Base-by-base conservation (phyloP, 2,797 vertebrate species). In the Scarus forsteni region DNA sequence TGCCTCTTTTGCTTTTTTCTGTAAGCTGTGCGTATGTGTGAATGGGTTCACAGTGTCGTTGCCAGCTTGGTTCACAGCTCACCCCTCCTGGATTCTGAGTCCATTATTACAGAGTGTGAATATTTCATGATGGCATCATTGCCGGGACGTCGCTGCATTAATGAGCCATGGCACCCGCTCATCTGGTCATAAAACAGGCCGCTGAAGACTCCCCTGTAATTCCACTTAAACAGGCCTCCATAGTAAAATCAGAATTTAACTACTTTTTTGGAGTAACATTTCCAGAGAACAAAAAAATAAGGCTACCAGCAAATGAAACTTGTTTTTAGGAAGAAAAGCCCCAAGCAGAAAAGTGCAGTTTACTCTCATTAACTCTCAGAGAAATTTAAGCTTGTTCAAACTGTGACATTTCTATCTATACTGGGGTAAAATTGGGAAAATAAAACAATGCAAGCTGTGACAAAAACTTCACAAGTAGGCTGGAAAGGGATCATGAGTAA, bases 41-140 rank as follows among this genome's bases (percentile, higher is more conserved):
- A 40, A 39, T 45, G 60, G 50, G 18, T 40, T 69, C 55, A 49
- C 60, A 43, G 48, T 75, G 60, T 60, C 57, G 70, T 72, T 49
- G n/a, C 34, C 16, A 44, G 68, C 49, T 34, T 55, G 5, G 18
- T 18, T 11, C 36, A 79, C 77, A 67, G 52, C 65, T 76, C 75
- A 42, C 55, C 54, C 68, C 52, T 38, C 15, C 1, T 73, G 70
- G 68, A 71, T 83, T 66, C 69, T 79, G 70, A 71, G 70, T 92
- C 76, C 50, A 86, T 91, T 92, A 90, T 92, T 92, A 88, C 88
- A 70, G 76, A 72, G 64, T 54, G 80, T 92, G 75, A 92, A 93
- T 92, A 92, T 92, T 93, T 93, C 55, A 92, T 89, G 84, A 79
- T 69, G 83, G 89, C 86, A 86, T 87, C 83, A 75, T 74, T 75